These are phyloP conservation scores for Ditula angustiorana DNA, from an alignment of 2,888 invertebrate genomes.

Conservation along the genomic window DNA sequence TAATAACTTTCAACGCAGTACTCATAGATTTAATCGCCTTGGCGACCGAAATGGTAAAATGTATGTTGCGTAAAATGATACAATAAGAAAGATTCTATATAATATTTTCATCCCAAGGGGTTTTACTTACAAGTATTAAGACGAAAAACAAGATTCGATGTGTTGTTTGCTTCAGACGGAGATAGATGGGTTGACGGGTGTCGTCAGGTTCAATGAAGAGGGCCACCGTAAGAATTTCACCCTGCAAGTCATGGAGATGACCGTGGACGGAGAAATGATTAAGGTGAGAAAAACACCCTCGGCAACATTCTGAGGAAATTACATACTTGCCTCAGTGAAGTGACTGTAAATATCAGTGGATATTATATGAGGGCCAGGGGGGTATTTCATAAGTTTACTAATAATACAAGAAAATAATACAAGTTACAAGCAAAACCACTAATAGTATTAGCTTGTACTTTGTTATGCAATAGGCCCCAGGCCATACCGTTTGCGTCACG, in stretches of 20 bases:
- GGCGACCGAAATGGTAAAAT: no score
- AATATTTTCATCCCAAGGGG: not conserved
- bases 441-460: no score
- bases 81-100: no score
- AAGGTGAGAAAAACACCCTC: slow-evolving; percentile 83
- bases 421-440: no score
- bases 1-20: no score
- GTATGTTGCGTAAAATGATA: not conserved
- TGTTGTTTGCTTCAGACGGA: slow-evolving; percentile 89
- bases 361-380: no score
- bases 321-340: not conserved
- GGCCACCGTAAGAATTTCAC: slow-evolving; percentile 95
- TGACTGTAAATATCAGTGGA: not conserved
- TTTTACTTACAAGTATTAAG: not conserved
- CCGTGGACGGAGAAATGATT: slow-evolving; percentile 94
- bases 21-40: no score
- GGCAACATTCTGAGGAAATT: not conserved
- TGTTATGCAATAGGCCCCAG: no score
- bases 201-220: slow-evolving; percentile 93
- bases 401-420: no score
- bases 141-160: slow-evolving; percentile 37
- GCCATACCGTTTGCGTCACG: no score
- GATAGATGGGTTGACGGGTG: slow-evolving; percentile 94
- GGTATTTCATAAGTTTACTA: no score
- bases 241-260: slow-evolving; percentile 95